Conservation (phyloP, 2,113 vertebrate genomes). For the Calonectris borealis region DNA sequence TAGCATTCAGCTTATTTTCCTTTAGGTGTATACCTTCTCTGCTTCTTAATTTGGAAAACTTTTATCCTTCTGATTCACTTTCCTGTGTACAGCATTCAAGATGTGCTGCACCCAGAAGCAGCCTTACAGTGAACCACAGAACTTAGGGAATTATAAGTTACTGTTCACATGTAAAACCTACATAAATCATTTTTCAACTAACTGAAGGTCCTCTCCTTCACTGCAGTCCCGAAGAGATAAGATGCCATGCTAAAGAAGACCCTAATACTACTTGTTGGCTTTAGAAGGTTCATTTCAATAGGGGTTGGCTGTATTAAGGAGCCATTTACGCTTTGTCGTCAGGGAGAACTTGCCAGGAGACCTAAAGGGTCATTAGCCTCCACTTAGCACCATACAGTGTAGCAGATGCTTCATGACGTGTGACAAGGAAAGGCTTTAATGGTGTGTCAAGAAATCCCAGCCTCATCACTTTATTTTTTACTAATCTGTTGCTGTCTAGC, state of each 20-base stretch:
- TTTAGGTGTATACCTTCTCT: not conserved
- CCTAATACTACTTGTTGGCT: not conserved
- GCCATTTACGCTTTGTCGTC: conserved; percentile 35
- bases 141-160: not conserved
- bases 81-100: not conserved
- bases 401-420: conserved; percentile 48
- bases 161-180: not conserved
- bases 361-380: conserved; percentile 46
- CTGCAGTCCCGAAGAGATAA: not conserved
- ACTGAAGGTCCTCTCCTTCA: not conserved
- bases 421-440: conserved; percentile 18
- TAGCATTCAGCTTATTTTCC: not conserved
- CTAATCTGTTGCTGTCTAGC: not conserved
- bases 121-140: not conserved
- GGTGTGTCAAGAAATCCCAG: not conserved
- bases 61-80: not conserved
- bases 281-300: conserved; percentile 24
- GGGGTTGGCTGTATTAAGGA: conserved; percentile 36
- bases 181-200: not conserved
- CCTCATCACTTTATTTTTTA: not conserved
- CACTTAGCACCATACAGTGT: not conserved
- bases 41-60: not conserved
- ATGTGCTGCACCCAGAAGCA: not conserved
- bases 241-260: not conserved
- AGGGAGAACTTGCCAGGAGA: conserved; percentile 32